These are phyloP conservation scores for Hemicordylus capensis DNA, from an alignment of 2,113 vertebrate species.

Conservation along the genomic window DNA sequence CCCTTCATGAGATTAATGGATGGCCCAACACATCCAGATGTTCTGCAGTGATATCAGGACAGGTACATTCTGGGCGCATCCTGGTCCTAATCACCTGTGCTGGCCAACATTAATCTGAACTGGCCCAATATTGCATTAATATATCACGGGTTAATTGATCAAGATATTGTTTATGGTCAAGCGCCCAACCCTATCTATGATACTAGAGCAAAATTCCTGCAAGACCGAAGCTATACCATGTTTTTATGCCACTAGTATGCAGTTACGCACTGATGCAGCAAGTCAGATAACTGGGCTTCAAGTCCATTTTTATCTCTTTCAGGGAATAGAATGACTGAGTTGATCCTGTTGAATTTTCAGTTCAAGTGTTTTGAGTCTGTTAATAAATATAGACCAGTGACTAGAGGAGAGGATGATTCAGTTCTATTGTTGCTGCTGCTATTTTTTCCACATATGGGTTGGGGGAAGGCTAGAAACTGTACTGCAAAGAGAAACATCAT, in stretches of 20 bases:
- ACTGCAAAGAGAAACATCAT: neutral
- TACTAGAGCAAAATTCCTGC: neutral
- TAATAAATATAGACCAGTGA: neutral
- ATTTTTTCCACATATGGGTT: neutral
- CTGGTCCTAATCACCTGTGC: too few species aligned
- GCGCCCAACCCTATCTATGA: neutral
- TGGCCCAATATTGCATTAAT: neutral
- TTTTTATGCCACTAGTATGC: neutral
- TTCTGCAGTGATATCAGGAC: too few species aligned
- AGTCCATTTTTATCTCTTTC: neutral
- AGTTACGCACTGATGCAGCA: neutral
- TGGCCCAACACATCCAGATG: too few species aligned
- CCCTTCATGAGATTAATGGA: too few species aligned
- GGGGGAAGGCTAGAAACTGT: neutral
- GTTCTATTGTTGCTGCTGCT: neutral
- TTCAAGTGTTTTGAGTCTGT: neutral
- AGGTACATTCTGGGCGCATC: too few species aligned
- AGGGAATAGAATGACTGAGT: constrained; percentile 21
- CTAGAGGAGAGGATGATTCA: neutral
- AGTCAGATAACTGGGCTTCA: neutral
- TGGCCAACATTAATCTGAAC: neutral
- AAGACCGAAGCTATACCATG: neutral
- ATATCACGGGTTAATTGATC: neutral
- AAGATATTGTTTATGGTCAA: too few species aligned
- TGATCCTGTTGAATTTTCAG: rapidly evolving